Evolutionary conservation across 2,113 vertebrate genomes (phyloP).

Genomic region (Xiphophorus hellerii): DNA sequence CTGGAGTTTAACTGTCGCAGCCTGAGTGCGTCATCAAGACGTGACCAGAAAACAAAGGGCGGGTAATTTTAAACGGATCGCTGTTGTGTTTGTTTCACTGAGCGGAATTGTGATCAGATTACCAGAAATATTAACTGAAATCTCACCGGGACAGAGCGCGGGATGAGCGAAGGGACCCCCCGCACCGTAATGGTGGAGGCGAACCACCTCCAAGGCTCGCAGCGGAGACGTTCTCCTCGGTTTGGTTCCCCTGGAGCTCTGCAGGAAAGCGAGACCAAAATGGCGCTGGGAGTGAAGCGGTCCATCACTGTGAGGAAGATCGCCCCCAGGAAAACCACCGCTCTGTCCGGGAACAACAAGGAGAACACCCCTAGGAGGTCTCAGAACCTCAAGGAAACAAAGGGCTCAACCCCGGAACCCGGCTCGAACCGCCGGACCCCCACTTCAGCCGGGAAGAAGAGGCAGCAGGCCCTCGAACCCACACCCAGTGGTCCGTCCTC

Average conservation of each 20-base stretch:
- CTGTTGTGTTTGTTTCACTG: neutral
- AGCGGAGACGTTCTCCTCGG: conserved; percentile 70
- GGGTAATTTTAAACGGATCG: conserved; percentile 58
- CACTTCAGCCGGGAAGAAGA: conserved; percentile 20
- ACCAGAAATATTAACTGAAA: accelerated
- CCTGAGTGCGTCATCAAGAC: conserved; percentile 48
- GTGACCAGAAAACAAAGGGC: conserved; percentile 23
- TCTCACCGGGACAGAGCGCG: neutral
- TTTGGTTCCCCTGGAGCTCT: conserved; percentile 44
- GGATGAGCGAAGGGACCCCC: neutral
- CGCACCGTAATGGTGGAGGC: conserved; percentile 18
- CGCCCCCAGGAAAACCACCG: conserved; percentile 73
- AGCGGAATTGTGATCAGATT: neutral
- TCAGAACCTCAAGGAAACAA: conserved; percentile 9
- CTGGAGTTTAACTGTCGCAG: conserved; percentile 42
- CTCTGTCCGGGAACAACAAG: conserved; percentile 65
- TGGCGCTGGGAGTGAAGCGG: conserved; percentile 71
- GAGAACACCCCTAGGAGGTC: conserved; percentile 64
- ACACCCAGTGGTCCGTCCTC: conserved; percentile 20
- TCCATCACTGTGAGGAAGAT: conserved; percentile 79
- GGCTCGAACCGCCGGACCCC: neutral
- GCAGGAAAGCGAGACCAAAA: conserved; percentile 48
- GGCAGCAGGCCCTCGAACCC: conserved; percentile 5
- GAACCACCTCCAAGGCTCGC: neutral
- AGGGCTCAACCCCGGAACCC: conserved; percentile 52